phyloP scores from a whole-genome alignment of 2,797 vertebrate species.

The Syngnathus rostellatus region DNA sequence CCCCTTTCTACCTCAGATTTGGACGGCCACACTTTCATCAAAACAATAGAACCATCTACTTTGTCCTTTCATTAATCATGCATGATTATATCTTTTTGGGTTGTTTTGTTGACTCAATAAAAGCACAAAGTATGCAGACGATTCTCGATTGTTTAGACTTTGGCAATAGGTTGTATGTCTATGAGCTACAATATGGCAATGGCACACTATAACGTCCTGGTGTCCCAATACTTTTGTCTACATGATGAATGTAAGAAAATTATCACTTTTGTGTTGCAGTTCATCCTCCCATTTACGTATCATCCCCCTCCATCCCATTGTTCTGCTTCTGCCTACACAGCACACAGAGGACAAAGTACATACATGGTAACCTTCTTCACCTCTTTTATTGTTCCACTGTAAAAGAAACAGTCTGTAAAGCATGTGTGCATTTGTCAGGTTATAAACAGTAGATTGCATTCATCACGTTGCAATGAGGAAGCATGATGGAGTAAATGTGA shows the following conservation, averaged over 20 bases:
- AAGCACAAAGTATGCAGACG: constrained; percentile 61
- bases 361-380: background rate
- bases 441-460: background rate
- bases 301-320: background rate
- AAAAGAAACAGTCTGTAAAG: background rate
- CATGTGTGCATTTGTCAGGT: background rate
- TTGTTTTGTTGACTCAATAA: constrained; percentile 73
- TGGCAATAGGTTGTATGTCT: too few relatives aligned
- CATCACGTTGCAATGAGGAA: background rate
- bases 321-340: background rate
- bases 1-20: constrained; percentile 71
- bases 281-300: background rate
- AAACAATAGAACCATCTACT: constrained; percentile 42
- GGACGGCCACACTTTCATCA: constrained; percentile 46
- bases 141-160: background rate
- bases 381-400: background rate
- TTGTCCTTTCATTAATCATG: constrained; percentile 57
- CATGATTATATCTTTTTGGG: constrained; percentile 70
- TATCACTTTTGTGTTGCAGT: background rate
- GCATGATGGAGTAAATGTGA: background rate
- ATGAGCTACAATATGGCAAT: too few relatives aligned
- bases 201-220: background rate
- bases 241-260: too few relatives aligned
- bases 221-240: background rate
- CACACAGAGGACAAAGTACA: background rate